Conservation (phyloP, 2,113 vertebrate genomes). For the Ranitomeya variabilis region DNA sequence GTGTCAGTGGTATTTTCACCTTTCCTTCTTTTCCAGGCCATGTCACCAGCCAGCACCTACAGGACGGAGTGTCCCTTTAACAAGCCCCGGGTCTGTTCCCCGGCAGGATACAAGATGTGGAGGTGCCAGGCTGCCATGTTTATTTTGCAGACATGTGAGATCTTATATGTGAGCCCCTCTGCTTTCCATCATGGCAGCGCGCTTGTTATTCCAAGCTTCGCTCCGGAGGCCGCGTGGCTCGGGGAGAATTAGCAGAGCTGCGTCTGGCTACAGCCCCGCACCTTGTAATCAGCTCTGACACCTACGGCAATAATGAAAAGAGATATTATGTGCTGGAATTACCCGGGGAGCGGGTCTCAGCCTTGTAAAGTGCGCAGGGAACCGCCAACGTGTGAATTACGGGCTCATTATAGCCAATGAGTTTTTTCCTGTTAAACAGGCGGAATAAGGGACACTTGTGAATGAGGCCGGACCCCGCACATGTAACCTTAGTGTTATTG, state of each 20-base stretch:
- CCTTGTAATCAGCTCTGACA: slow-evolving; percentile 63
- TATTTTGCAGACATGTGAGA: not conserved
- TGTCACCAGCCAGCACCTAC: not conserved
- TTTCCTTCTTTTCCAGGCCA: not conserved
- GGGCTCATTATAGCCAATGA: slow-evolving; percentile 61
- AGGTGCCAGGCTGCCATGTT: slow-evolving; percentile 33
- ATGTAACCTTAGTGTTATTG: slow-evolving; percentile 44
- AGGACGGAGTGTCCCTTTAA: not conserved
- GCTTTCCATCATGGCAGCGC: slow-evolving; percentile 31
- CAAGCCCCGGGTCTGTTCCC: not conserved
- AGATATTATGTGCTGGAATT: slow-evolving; percentile 61
- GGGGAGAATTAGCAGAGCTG: slow-evolving; percentile 61
- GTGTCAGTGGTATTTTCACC: too few species aligned
- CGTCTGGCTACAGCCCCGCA: slow-evolving; percentile 61
- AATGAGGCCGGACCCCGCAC: slow-evolving; percentile 1
- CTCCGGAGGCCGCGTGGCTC: slow-evolving; percentile 60
- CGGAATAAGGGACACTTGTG: slow-evolving; percentile 50
- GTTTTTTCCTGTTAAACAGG: slow-evolving; percentile 58
- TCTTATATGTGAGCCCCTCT: slow-evolving; percentile 8
- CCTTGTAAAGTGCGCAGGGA: slow-evolving; percentile 63
- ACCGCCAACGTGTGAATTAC: slow-evolving; percentile 48
- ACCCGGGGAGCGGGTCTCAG: slow-evolving; percentile 62
- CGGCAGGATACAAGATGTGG: not conserved
- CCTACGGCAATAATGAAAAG: slow-evolving; percentile 61
- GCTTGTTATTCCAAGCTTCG: slow-evolving; percentile 19